Conservation (phyloP, 2,113 vertebrate genomes). For the Malaclemys terrapin region DNA sequence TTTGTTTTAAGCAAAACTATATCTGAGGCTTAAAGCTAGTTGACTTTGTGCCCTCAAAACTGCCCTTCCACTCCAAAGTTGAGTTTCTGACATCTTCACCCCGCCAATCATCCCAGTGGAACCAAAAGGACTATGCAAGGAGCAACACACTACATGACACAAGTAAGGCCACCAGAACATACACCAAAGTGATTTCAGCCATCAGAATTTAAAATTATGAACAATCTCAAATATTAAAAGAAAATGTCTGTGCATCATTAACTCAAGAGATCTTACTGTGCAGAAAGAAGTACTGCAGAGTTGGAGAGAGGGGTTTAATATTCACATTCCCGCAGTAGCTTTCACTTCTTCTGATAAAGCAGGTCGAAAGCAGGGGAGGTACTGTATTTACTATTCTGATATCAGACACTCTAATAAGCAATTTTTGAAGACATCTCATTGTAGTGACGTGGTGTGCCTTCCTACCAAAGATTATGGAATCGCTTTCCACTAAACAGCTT, state of each 20-base stretch:
- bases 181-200: background rate
- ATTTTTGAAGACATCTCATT: background rate
- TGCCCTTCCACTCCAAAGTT: no score
- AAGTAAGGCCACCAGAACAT: background rate
- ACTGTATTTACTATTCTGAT: accelerated
- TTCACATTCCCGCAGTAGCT: background rate
- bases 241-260: no score
- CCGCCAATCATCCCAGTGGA: background rate
- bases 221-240: background rate
- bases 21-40: background rate
- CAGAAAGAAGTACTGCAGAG: background rate
- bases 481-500: background rate
- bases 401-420: background rate
- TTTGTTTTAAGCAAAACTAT: background rate
- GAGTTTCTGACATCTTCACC: background rate
- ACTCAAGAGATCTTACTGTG: background rate
- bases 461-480: background rate
- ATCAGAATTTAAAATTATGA: background rate
- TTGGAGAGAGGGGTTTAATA: no score
- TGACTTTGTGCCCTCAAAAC: background rate
- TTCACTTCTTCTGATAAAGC: background rate
- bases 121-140: accelerated
- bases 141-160: accelerated
- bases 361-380: background rate
- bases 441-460: conserved; percentile 13